Conservation (phyloP, 2,797 vertebrate species). For the Ctenopoma kingsleyae region DNA sequence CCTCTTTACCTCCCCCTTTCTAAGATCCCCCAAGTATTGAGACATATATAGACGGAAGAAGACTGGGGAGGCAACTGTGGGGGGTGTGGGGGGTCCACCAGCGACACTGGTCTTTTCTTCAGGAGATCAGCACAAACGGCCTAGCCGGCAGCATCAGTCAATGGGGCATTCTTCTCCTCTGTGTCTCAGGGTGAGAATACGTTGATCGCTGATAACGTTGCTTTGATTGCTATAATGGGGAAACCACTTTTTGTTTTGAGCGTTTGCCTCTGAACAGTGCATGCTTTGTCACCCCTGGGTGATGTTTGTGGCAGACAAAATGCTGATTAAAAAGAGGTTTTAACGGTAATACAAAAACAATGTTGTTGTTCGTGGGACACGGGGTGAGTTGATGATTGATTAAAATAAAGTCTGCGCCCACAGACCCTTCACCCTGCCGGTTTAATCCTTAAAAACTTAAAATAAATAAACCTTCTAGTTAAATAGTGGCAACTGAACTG, state of each 20-base stretch:
- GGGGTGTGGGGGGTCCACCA: constrained; percentile 53
- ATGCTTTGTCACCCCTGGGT: constrained; percentile 63
- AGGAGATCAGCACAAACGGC: constrained; percentile 73
- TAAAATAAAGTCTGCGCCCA: constrained; percentile 50
- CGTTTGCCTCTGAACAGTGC: constrained; percentile 67
- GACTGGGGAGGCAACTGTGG: constrained; percentile 46
- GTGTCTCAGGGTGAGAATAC: constrained; percentile 80
- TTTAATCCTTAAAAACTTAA: constrained; percentile 22
- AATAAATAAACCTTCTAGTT: constrained; percentile 1
- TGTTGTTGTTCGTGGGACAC: constrained; percentile 43
- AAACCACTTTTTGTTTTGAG: constrained; percentile 71
- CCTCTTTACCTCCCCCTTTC: constrained; percentile 39
- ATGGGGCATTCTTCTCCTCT: constrained; percentile 80
- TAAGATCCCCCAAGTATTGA: constrained; percentile 82
- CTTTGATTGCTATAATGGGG: constrained; percentile 78
- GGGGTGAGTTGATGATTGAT: constrained; percentile 45
- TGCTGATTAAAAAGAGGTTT: constrained; percentile 57
- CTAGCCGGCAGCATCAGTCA: constrained; percentile 78
- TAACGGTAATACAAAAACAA: constrained; percentile 65
- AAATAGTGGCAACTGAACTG: too few species aligned
- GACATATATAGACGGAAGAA: constrained; percentile 81
- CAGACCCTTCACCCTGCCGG: neutral
- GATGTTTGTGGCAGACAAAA: constrained; percentile 59
- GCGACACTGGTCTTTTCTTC: constrained; percentile 83
- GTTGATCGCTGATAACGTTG: constrained; percentile 79